phyloP scores from a whole-genome alignment of 2,888 invertebrate species.

The Clusia tigrina region DNA sequence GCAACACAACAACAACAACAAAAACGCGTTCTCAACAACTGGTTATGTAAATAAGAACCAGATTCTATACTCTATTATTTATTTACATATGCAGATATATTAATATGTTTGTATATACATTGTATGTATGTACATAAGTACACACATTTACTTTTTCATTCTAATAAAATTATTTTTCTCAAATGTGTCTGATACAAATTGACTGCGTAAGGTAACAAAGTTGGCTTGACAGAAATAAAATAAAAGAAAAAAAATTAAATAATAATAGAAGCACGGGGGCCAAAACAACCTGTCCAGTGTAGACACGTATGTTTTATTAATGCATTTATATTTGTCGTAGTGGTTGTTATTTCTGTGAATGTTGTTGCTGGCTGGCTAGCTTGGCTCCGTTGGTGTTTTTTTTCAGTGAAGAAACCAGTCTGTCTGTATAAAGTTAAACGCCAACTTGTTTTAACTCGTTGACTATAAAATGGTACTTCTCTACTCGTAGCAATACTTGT shows the following conservation, averaged over 20 bases:
- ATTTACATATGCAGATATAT: too few species aligned
- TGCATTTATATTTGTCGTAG: not conserved
- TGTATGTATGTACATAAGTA: too few species aligned
- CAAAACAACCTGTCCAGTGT: slow-evolving; percentile 5
- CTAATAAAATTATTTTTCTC: too few species aligned
- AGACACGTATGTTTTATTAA: not conserved
- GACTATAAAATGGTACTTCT: not conserved
- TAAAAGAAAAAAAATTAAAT: not conserved
- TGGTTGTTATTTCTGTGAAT: not conserved
- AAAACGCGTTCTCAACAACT: too few species aligned
- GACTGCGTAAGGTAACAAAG: too few species aligned
- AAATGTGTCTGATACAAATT: too few species aligned
- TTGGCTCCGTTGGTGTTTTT: not conserved
- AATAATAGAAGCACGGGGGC: not conserved
- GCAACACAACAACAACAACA: too few species aligned
- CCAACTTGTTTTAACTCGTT: slow-evolving; percentile 6
- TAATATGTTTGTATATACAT: too few species aligned
- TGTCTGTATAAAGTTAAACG: not conserved
- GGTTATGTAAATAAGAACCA: too few species aligned
- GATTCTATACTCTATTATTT: too few species aligned
- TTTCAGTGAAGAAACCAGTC: not conserved
- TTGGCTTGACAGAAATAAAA: not conserved
- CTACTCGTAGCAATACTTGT: not conserved
- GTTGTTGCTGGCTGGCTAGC: not conserved
- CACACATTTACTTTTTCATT: too few species aligned